Percentiles rank a stretch among this genome's conserved stretches.
phyloP scores from a whole-genome alignment of 1,140 invertebrate genomes.

The Drosophila punjabiensis region DNA sequence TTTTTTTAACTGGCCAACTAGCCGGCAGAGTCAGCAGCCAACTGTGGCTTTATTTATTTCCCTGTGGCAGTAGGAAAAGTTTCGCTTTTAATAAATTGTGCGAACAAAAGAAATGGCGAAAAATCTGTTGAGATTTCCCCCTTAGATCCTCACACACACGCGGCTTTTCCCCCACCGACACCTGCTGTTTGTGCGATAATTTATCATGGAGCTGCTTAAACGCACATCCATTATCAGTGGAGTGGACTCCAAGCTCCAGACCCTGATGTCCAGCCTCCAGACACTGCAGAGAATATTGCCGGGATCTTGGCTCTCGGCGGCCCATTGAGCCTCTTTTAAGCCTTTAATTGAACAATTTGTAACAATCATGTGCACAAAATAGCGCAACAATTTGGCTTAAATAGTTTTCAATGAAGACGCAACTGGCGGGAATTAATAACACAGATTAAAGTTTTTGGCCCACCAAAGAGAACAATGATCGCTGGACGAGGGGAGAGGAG shows the following conservation, averaged over 20 bases:
- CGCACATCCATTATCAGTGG: conserved; percentile 76
- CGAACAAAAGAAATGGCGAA: conserved; percentile 51
- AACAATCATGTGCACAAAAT: conserved; percentile 83
- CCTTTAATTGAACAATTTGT: conserved; percentile 84
- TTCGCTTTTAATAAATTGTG: conserved; percentile 75
- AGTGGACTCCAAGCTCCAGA: conserved; percentile 30
- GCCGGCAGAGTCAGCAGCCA: neutral
- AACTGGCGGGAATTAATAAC: conserved; percentile 66
- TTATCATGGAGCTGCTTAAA: conserved; percentile 79
- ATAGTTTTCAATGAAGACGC: conserved; percentile 80
- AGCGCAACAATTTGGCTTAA: conserved; percentile 83
- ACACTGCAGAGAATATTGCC: neutral
- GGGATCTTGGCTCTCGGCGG: conserved; percentile 21
- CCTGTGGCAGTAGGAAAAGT: conserved; percentile 53
- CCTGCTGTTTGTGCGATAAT: conserved; percentile 72
- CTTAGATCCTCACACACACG: conserved; percentile 60
- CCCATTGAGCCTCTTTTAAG: conserved; percentile 62
- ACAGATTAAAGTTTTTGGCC: conserved; percentile 53
- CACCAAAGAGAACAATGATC: conserved; percentile 48
- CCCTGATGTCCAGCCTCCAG: conserved; percentile 28
- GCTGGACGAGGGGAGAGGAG: neutral
- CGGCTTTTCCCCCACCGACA: conserved; percentile 62
- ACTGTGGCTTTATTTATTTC: conserved; percentile 63
- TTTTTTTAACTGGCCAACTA: conserved; percentile 35
- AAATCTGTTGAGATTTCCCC: conserved; percentile 48